Evolutionary conservation across 2,888 invertebrate genomes (phyloP), one percentile per base, ranked within the genome.

Genomic region (Sylvicola cinctus): DNA sequence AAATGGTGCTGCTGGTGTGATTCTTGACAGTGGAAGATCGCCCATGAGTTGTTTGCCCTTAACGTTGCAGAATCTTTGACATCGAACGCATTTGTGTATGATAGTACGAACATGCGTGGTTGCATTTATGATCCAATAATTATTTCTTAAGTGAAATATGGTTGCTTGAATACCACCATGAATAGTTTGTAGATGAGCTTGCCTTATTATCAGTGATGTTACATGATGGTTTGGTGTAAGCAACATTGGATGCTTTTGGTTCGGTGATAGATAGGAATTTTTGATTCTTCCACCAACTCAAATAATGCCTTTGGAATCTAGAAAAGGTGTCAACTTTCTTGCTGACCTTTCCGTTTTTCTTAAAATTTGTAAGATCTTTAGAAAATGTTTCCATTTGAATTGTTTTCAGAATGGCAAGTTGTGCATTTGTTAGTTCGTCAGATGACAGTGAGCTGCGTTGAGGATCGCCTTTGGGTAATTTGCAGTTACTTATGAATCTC

Each of bases 31-130:
- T 4, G 47, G 48, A 12, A 47, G 35, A 37, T 46, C 38, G 13
- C 43, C 45, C 47, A 51, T 49, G 5, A 43, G 11, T 28, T 43
- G 44, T 3, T 32, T n/a, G 4, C 11, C n/a, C 2, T 20, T 11
- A 7, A 7, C 11, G 15, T 25, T 30, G 6, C 26, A 28, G 3
- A 29, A 32, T 27, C 38, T 23, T 16, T 35, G 35, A 25, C 42
- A 44, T 3, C 25, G 30, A 6, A 39, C 15, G 31, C 44, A 44
- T 6, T 34, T 12, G 29, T 36, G 35, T 10, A 41, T 31, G 14
- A 36, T 23, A n/a, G 28, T 34, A 23, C 29, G 34, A 8, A 39
- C 32, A 7, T 31, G 20, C 16, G 29, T 39, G 28, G 33, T 20
- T n/a, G 33, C 39, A 7, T 37, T 31, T 13, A 43, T 31, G 8